Base-by-base conservation (phyloP, 1,140 invertebrate species). In the Plectrocnemia conspersa region DNA sequence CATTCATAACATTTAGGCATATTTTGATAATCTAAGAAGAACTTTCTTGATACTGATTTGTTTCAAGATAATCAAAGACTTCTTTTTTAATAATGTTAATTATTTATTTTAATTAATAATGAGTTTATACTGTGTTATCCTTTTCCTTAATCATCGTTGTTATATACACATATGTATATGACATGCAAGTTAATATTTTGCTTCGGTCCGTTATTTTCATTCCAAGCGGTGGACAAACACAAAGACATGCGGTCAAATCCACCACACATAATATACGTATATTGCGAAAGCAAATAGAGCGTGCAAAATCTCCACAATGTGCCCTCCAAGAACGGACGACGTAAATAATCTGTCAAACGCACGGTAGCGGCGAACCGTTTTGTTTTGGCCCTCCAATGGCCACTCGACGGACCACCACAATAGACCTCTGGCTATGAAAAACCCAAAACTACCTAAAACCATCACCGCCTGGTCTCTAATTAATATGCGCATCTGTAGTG, bases 301-400 rank as follows among this genome's bases (percentile, higher is more conserved):
- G 33, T 38, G 33, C 21, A 38, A 47, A 38, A 50, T 50, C 33
- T n/a, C 33, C 10, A 36, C 44, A 46, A 29, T 29, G 18, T 29
- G 18, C 16, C 16, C 22, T 44, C 19, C 41, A 44, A 52, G 32
- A 35, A 52, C 36, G 13, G 40, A 25, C 29, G 52, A 54, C 52
- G 52, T 54, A 54, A 54, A 54, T 54, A 61, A 61, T 56, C 56
- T 61, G 59, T 61, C 59, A 61, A 61, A 61, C 54, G 46, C 59
- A 61, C 45, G 35, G 13, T 11, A 10, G 16, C 44, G 42, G 29
- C 45, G 42, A 46, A 54, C 41, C 36, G 59, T 61, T 61, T 61
- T 61, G 59, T 61, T 61, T 61, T 46, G 54, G 25, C 50, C 47
- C 59, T 56, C 50, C 59, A 61, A 57, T 57, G 52, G 59, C 36